Conservation (phyloP, 2,797 vertebrate genomes). For the Gambelia wislizenii region DNA sequence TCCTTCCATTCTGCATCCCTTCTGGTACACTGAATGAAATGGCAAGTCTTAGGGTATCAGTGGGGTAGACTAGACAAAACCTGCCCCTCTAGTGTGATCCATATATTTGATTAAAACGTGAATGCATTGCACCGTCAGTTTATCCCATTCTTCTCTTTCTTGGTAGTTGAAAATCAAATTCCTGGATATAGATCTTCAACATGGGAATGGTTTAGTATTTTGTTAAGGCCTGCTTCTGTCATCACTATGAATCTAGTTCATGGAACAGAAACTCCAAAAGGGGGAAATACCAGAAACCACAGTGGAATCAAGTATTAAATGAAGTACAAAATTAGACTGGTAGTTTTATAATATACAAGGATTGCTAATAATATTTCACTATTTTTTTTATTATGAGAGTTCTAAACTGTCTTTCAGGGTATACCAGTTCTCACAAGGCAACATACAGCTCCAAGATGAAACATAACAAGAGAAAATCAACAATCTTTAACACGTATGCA, state of each 20-base stretch:
- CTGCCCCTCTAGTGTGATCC: too few species aligned
- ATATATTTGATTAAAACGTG: too few species aligned
- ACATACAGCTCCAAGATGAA: neutral
- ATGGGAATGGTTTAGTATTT: too few species aligned
- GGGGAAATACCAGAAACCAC: neutral
- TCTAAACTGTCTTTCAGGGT: neutral
- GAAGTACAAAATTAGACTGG: neutral
- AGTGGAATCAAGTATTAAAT: neutral
- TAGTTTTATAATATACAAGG: neutral
- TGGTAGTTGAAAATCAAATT: too few species aligned
- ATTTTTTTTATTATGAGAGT: neutral
- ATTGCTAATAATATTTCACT: neutral
- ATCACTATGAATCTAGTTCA: neutral
- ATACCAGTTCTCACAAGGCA: neutral
- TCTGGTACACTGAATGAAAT: slow-evolving; percentile 35
- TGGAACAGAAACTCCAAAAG: neutral
- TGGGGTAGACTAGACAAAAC: too few species aligned
- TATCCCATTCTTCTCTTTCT: too few species aligned
- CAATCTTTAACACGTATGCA: neutral
- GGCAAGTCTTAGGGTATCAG: neutral
- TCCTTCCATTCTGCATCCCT: slow-evolving; percentile 36
- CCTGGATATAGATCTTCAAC: too few species aligned
- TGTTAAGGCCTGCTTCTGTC: too few species aligned
- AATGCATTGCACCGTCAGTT: too few species aligned
- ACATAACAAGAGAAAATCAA: neutral